phyloP scores from a whole-genome alignment of 2,888 invertebrate genomes.

The Clepsis dumicolana region DNA sequence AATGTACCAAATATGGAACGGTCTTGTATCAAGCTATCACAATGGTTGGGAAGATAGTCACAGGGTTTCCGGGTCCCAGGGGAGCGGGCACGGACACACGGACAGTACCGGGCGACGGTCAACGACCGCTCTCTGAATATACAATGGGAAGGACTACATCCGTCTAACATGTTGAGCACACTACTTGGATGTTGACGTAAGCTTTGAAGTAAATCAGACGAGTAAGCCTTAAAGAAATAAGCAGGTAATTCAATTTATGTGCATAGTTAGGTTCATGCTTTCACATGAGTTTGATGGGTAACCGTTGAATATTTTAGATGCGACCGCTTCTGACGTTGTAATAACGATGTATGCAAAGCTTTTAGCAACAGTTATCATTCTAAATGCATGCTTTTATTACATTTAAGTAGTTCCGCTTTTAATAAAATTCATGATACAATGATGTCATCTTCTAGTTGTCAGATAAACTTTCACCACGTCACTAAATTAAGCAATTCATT shows the following conservation, averaged over 20 bases:
- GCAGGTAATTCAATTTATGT: not conserved
- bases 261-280: too few species aligned
- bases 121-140: slow-evolving; percentile 45
- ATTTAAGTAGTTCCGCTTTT: slow-evolving; percentile 19
- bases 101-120: slow-evolving; percentile 27
- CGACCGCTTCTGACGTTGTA: not conserved
- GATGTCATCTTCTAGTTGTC: slow-evolving; percentile 31
- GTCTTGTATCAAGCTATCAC: slow-evolving; percentile 54
- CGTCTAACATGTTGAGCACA: slow-evolving; percentile 33
- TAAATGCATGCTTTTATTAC: slow-evolving; percentile 8
- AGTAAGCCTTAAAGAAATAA: not conserved
- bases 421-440: slow-evolving; percentile 18
- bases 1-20: slow-evolving; percentile 49
- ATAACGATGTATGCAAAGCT: not conserved
- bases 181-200: slow-evolving; percentile 25
- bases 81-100: slow-evolving; percentile 31
- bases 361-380: not conserved
- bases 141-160: slow-evolving; percentile 43
- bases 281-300: not conserved
- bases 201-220: slow-evolving; percentile 19
- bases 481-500: slow-evolving; percentile 37
- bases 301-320: not conserved
- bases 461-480: slow-evolving; percentile 40
- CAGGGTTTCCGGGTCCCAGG: slow-evolving; percentile 64
- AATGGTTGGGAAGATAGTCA: slow-evolving; percentile 63